Evolutionary conservation across 2,888 invertebrate genomes (phyloP), one percentile per base, ranked within the genome.

Genomic region (Xanthorhoe spadicearia): DNA sequence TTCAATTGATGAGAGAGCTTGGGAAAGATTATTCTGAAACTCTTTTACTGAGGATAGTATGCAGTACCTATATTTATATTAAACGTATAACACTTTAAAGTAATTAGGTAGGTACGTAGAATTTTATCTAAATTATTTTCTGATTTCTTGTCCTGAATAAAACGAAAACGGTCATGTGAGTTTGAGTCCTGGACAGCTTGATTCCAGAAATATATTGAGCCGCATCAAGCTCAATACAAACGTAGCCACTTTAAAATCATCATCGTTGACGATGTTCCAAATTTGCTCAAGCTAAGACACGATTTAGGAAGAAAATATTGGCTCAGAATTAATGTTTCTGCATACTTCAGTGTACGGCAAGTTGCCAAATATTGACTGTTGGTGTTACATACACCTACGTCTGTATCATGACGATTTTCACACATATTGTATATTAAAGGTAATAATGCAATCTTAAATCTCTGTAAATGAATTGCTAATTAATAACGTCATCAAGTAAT

Each of bases 401-500:
- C 32, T 32, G 32, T 32, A 6, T 6, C 32, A 32, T 7, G 32
- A 32, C 32, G 32, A 32, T 32, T 32, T 32, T 32, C 15, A 48
- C 49, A 50, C 17, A 18, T 35, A 19, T 13, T 43, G 38, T 43
- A 4, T 43, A 13, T 13, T 43, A 13, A 43, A 13, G 38, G 38
- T 43, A 13, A 23, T 43, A 38, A 18, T 43, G 53, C 7, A 64
- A 51, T 15, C 38, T 35, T 52, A 61, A 50, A 51, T 38, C 19
- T 52, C 62, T 43, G 8, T 43, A 64, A 61, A 61, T 64, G 17
- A 49, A 57, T 58, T 56, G 56, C 60, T 46, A 51, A 61, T 61
- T 63, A 56, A 28, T 66, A 28, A 70, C 72, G 69, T 63, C 67
- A 70, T 28, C 53, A 43, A 35, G 50, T 64, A 69, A 64, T 62